Base-by-base conservation (phyloP, 2,113 vertebrate species). In the Columbina picui region DNA sequence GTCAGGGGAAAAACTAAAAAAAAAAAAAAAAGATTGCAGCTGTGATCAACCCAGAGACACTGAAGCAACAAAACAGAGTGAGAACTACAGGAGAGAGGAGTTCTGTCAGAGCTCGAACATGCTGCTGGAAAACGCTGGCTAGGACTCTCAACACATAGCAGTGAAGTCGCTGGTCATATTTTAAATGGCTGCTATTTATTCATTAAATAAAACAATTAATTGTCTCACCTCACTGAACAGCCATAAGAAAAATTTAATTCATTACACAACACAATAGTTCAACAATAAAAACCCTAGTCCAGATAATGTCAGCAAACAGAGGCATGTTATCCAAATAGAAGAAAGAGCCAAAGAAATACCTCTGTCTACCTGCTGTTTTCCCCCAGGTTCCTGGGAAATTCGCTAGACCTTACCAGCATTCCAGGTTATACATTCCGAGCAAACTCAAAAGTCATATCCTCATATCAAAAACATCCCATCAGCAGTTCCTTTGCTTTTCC, bases 211-310 rank as follows among this genome's bases (percentile, higher is more conserved):
- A 49, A 14, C 12, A 76, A 14, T 23, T 63, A 68, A 82, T 79
- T 45, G 2, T 52, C 14, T 90, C 13, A 2, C 9, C n/a, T 84
- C 10, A 34, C 2, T 0, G 0, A 71, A 56, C 5, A 85, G 8
- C 27, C 14, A 4, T 81, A 73, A 68, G 55, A 80, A 76, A 30
- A 7, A 74, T 74, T 76, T 55, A 56, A 67, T 52, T 83, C 84
- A 30, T 63, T 26, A 38, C n/a, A 56, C 25, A 55, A 8, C 13
- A 29, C 49, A 20, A 16, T 26, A 77, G 30, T 57, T 90, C 38
- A 84, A 49, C 49, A 59, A 27, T 26, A 64, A 17, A 60, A 78
- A 64, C 7, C 5, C 36, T 57, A 22, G 29, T 39, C 29, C 34
- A 87, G 73, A 56, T 50, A 52, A 65, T 64, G 27, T n/a, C 47